Base-by-base conservation (phyloP, 2,888 invertebrate genomes). In the Scaptomyza tumidula region DNA sequence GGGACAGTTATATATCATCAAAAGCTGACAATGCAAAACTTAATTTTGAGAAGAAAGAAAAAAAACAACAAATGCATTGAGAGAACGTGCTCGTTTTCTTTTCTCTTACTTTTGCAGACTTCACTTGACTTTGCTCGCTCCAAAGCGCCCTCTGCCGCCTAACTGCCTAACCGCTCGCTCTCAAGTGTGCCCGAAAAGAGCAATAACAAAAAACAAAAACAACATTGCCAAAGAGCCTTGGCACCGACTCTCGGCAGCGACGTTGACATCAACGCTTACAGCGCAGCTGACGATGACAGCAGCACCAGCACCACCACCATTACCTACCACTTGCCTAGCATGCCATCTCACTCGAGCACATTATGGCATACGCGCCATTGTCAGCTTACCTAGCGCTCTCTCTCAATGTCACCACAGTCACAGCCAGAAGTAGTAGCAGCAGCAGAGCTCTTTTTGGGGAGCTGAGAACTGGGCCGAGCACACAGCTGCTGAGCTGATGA, bases 151-250 rank as follows among this genome's bases (percentile, higher is more conserved):
- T 45, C 46, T 57, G 31, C 52, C 46, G 35, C 45, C 52, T 48
- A 14, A 41, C 37, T 52, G 35, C 56, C 45, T 33, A 9, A 9
- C 16, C 33, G 5, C 16, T 54, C 52, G 35, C 31, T 54, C 48
- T 39, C 48, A 39, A 52, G 56, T 60, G 57, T 14, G 33, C 41
- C 54, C 60, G 33, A 75, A 55, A 82, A 83, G 70, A 84, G 80
- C 73, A 86, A 82, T 78, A 86, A 84, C 83, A 82, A 86, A 86
- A 82, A 86, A 86, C 78, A 86, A n/a, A n/a, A n/a, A 86, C 78
- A 86, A 86, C 14, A 39, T 71, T 64, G 75, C 61, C 69, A 84
- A 88, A 88, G 75, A 84, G 83, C 88, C 88, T 87, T 88, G 83
- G 88, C 83, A 88, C 87, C 86, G 72, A 80, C 80, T 72, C 58